Evolutionary conservation across 2,113 vertebrate species (phyloP).

Genomic region (Zosterops borbonicus): DNA sequence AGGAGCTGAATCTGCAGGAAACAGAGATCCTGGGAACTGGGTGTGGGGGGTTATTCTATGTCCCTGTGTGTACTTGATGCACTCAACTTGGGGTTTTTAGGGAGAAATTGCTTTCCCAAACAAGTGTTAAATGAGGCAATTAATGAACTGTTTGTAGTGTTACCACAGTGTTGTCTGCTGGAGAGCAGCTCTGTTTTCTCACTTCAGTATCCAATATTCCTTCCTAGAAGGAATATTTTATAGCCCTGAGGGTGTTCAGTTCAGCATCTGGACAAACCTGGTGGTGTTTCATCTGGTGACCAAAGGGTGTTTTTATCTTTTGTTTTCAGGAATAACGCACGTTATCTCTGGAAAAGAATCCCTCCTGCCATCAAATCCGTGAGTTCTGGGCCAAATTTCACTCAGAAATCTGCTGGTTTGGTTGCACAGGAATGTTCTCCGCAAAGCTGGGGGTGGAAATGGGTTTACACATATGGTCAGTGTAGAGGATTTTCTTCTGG

Average conservation of each 20-base stretch:
- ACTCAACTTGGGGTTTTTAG: not conserved
- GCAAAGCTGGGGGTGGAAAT: not conserved
- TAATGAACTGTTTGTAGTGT: not conserved
- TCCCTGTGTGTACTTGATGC: not conserved
- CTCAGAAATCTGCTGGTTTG: not conserved
- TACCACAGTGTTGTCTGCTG: not conserved
- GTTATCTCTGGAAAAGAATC: slow-evolving; percentile 96
- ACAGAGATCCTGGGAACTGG: not conserved
- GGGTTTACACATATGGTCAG: fast-evolving
- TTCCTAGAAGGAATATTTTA: not conserved
- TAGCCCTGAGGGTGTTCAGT: not conserved
- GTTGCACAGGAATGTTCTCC: not conserved
- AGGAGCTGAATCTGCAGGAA: not conserved
- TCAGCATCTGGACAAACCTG: not conserved
- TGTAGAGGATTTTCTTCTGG: not conserved
- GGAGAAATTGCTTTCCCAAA: not conserved
- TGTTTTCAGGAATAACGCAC: slow-evolving; percentile 88
- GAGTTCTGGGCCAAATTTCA: not conserved
- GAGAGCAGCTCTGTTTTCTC: not conserved
- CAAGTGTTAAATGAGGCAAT: not conserved
- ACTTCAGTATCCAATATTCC: not conserved
- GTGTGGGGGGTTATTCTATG: not conserved
- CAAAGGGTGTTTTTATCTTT: not conserved
- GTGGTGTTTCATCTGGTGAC: not conserved
- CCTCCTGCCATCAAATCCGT: slow-evolving; percentile 89